A percentile compares a stretch with the other conserved stretches of the same genome.
Conservation (phyloP, 2,113 vertebrate genomes). For the Mungos mungo region DNA sequence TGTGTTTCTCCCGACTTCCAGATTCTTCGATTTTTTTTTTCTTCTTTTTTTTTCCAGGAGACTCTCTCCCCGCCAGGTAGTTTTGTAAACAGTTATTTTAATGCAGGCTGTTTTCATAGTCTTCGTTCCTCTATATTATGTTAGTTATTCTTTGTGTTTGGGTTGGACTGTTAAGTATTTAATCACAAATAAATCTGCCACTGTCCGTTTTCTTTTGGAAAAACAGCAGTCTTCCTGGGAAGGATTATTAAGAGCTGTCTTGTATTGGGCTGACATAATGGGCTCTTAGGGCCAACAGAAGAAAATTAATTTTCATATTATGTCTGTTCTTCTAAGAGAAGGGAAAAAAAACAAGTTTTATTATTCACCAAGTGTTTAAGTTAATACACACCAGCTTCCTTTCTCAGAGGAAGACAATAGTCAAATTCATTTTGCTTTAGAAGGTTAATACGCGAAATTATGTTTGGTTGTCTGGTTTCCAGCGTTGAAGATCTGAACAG, state of each 20-base stretch:
- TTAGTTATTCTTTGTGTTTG: slow-evolving; percentile 51
- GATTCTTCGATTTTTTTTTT: not conserved
- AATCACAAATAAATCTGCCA: slow-evolving; percentile 75
- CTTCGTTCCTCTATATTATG: slow-evolving; percentile 18
- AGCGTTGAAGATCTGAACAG: slow-evolving; percentile 52
- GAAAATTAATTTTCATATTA: slow-evolving; percentile 77
- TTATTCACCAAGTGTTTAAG: slow-evolving; percentile 71
- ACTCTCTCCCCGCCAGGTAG: slow-evolving; percentile 10
- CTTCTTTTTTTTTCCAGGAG: slow-evolving; percentile 3
- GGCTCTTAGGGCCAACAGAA: slow-evolving; percentile 59
- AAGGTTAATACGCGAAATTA: slow-evolving; percentile 74
- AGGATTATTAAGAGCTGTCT: slow-evolving; percentile 61
- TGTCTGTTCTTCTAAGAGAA: slow-evolving; percentile 67
- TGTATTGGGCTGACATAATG: slow-evolving; percentile 64
- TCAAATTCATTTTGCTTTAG: slow-evolving; percentile 76
- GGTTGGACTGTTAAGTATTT: slow-evolving; percentile 54
- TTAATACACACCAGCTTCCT: slow-evolving; percentile 78
- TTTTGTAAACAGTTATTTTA: slow-evolving; percentile 36
- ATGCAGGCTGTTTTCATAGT: not conserved
- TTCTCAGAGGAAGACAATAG: slow-evolving; percentile 72
- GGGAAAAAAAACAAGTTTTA: slow-evolving; percentile 50
- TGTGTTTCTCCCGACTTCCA: not conserved
- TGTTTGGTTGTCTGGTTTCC: slow-evolving; percentile 59
- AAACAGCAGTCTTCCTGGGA: slow-evolving; percentile 68
- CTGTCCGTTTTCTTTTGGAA: slow-evolving; percentile 64